A percentile compares a stretch with the other conserved stretches of the same genome.
phyloP scores from a whole-genome alignment of 2,888 invertebrate species.

The Eilema griseolum region DNA sequence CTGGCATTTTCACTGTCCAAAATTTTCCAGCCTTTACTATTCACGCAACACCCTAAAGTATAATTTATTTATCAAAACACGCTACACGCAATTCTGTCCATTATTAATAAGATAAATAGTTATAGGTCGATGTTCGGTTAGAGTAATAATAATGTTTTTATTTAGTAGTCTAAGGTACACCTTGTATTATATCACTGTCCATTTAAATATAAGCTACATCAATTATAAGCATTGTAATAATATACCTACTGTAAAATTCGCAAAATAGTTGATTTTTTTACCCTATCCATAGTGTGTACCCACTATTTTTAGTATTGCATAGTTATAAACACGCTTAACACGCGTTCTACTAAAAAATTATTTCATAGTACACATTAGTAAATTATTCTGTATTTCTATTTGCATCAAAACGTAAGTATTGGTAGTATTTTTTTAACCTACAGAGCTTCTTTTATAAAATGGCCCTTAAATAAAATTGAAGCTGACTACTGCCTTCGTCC shows the following conservation, averaged over 20 bases:
- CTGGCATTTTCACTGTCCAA: slow-evolving; percentile 28
- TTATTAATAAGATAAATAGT: slow-evolving; percentile 70
- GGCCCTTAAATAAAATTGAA: slow-evolving; percentile 2
- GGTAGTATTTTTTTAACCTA: background rate
- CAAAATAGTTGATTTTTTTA: slow-evolving; percentile 24
- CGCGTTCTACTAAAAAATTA: background rate
- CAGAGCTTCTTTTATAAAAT: background rate
- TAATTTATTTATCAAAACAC: slow-evolving; percentile 69
- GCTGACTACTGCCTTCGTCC: slow-evolving; percentile 40
- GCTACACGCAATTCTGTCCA: slow-evolving; percentile 86
- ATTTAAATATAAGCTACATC: slow-evolving; percentile 70
- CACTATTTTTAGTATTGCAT: background rate
- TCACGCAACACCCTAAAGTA: slow-evolving; percentile 65
- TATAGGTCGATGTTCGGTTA: slow-evolving; percentile 70
- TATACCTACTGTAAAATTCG: slow-evolving; percentile 33
- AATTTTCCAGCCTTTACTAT: slow-evolving; percentile 28
- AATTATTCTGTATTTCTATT: slow-evolving; percentile 16
- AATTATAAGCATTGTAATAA: slow-evolving; percentile 48
- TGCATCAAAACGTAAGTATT: background rate
- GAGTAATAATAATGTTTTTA: slow-evolving; percentile 64
- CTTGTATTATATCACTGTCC: slow-evolving; percentile 79
- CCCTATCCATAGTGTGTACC: background rate
- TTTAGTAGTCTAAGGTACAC: slow-evolving; percentile 70
- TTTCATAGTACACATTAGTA: background rate
- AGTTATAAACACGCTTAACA: background rate